Evolutionary conservation across 1,140 invertebrate genomes (phyloP), one percentile per base, ranked within the genome.

Genomic region (Heterodera carotae): DNA sequence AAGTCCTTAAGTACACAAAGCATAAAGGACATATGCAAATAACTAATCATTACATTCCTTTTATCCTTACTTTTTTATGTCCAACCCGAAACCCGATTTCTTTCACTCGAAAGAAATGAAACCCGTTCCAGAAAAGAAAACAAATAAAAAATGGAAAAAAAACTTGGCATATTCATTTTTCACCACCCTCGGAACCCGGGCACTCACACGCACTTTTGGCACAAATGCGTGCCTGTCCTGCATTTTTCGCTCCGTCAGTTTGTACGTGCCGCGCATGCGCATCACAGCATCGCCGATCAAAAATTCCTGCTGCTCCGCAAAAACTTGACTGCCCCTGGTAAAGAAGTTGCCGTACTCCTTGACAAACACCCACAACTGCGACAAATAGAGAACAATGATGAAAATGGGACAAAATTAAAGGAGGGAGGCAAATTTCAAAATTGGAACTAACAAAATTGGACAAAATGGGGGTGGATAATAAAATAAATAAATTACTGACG

Each of bases 171-270:
- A 6, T 43, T 48, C 15, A 22, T 15, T 4, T 27, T n/a, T 56
- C 62, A 33, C 27, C 43, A 64, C 71, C 2, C 0, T 18, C 22
- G 8, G 69, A 62, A 43, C 6, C n/a, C n/a, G n/a, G n/a, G n/a
- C n/a, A n/a, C n/a, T n/a, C 36, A 48, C 59, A 72, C 74, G 43
- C 25, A 86, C 84, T 76, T 85, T 86, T 33, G 85, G 85, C 29
- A 86, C 85, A 29, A 83, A 66, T 3, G 78, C 69, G 69, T 86
- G 86, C 22, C 86, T 59, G 69, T 87, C 85, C 66, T 87, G 85
- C 85, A 87, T 87, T 73, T 86, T 85, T 22, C 84, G 64, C 62
- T 87, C 85, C 33, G 83, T 78, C 15, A 77, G 18, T 53, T 80
- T 85, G 3, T 78, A 71, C 39, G 81, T 77, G 6, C 70, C 66